Percentiles rank a stretch among this genome's conserved stretches.
These are phyloP conservation scores for Planococcus citri DNA, from an alignment of 1,140 invertebrate genomes.

Conservation along the genomic window DNA sequence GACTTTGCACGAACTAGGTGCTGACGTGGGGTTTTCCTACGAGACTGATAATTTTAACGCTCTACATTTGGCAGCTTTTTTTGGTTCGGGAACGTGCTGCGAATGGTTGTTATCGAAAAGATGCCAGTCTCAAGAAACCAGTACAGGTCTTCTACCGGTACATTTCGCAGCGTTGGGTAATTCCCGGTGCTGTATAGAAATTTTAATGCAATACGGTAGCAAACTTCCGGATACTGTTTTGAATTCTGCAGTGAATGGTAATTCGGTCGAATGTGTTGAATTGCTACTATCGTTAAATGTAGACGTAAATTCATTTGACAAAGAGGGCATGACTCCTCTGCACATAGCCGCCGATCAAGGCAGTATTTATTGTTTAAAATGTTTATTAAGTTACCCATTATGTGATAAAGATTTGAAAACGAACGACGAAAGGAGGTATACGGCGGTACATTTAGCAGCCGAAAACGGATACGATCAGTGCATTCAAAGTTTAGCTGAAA, in stretches of 20 bases:
- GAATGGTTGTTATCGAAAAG: slow-evolving; percentile 51
- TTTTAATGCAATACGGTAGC: slow-evolving; percentile 44
- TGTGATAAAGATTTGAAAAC: not conserved
- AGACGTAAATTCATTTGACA: slow-evolving; percentile 52
- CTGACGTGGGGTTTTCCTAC: slow-evolving; percentile 52
- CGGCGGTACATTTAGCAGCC: slow-evolving; percentile 66
- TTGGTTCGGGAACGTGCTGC: slow-evolving; percentile 45
- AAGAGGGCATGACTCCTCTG: slow-evolving; percentile 57
- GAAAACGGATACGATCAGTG: slow-evolving; percentile 55
- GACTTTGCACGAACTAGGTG: slow-evolving; percentile 43
- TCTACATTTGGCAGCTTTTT: slow-evolving; percentile 60
- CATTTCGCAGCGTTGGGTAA: slow-evolving; percentile 69
- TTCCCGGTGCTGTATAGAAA: slow-evolving; percentile 50
- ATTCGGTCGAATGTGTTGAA: slow-evolving; percentile 55
- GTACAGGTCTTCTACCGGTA: slow-evolving; percentile 48
- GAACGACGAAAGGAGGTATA: slow-evolving; percentile 44
- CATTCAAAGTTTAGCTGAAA: slow-evolving; percentile 49
- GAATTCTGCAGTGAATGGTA: slow-evolving; percentile 60
- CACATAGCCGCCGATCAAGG: slow-evolving; percentile 64
- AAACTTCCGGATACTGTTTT: slow-evolving; percentile 54
- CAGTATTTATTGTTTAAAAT: slow-evolving; percentile 46
- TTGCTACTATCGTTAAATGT: slow-evolving; percentile 54
- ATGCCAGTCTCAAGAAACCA: not conserved
- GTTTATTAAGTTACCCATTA: not conserved
- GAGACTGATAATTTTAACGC: slow-evolving; percentile 52